Evolutionary conservation across 92 coral and sea anemone species (phyloP), one percentile per base, ranked within the genome.

Genomic region (Zoanthus sansibaricus): DNA sequence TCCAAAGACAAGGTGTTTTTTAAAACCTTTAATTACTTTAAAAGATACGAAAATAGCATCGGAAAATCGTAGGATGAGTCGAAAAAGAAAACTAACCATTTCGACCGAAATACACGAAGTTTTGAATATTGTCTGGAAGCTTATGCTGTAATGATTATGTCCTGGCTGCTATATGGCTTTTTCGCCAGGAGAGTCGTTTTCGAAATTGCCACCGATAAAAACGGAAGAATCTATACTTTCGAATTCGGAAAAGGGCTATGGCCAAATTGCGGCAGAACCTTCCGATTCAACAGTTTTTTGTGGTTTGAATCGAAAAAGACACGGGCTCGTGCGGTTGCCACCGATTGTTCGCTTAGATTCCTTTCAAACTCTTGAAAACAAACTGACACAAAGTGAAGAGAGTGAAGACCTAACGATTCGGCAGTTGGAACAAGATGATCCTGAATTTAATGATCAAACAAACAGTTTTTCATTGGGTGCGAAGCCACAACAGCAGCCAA

Each of bases 171-270:
- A 94, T 25, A 94, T 94, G 98, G 95, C 95, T 64, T 87, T 89
- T 48, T 70, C 92, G 44, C 92, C 89, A 52, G 89, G 98, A 0
- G 98, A 94, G 58, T 86, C 94, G 9, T 90, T 86, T 82, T 61
- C 90, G 62, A 94, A 94, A 84, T 92, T 94, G 25, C 98, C 98
- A 20, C 98, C 95, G 59, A 94, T 94, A 86, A 91, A 89, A 71
- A 75, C 74, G 67, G 94, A 74, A 45, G 73, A 83, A 66, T 72
- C 84, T 67, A 16, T 49, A 21, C 12, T 21, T 20, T 13, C 25
- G 1, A 13, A 80, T 20, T 13, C 25, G 1, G 20, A 80, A 17
- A 45, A 45, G 2, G 51, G 44, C 59, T 88, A 86, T 31, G 83
- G 45, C 48, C 88, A 78, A 86, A 67, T 67, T 16, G 71, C 82